Conservation (phyloP, 2,113 vertebrate species). For the Globicephala melas region DNA sequence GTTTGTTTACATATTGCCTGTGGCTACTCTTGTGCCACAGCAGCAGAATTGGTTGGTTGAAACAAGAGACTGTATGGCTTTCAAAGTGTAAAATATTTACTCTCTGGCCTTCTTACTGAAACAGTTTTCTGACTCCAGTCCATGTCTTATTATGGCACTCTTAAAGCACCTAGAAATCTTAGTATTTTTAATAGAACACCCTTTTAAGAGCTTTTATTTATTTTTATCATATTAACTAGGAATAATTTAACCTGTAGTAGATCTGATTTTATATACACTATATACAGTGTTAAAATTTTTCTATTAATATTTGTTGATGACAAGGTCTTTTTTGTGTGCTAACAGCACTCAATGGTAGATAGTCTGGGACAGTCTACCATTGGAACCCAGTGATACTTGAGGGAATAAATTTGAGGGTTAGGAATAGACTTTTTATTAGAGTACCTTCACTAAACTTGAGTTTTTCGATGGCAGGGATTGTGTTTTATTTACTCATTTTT, state of each 20-base stretch:
- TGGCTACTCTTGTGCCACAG: neutral
- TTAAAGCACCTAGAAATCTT: neutral
- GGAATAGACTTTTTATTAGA: neutral
- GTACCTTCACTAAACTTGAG: neutral
- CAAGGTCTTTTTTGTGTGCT: neutral
- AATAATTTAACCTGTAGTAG: neutral
- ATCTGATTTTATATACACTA: neutral
- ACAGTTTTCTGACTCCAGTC: neutral
- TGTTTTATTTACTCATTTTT: conserved; percentile 1
- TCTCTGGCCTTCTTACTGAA: neutral
- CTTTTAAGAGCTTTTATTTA: neutral
- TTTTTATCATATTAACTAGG: neutral
- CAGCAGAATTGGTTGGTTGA: neutral
- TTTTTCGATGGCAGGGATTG: neutral
- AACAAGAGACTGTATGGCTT: neutral
- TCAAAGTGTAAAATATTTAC: neutral
- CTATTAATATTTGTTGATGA: neutral
- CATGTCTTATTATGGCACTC: neutral
- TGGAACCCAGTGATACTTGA: neutral
- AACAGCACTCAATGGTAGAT: neutral
- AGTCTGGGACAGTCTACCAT: neutral
- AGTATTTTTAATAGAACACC: neutral
- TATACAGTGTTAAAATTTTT: neutral
- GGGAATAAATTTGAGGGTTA: conserved; percentile 18
- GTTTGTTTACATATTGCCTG: neutral